phyloP scores from a whole-genome alignment of 2,113 vertebrate species.

The Sapayoa aenigma region DNA sequence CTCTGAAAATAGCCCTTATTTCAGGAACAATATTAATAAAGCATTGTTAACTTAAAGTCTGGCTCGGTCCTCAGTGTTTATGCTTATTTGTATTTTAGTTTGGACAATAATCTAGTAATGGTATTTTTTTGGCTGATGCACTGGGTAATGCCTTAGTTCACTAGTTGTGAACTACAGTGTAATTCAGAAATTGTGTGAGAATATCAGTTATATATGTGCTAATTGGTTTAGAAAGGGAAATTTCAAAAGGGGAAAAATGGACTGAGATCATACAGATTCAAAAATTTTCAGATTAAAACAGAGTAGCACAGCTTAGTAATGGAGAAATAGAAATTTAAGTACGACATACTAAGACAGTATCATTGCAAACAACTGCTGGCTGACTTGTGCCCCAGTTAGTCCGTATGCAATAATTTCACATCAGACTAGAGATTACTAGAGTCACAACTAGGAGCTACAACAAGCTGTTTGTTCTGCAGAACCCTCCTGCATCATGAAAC shows the following conservation, averaged over 20 bases:
- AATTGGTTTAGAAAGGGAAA: background rate
- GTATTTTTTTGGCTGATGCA: background rate
- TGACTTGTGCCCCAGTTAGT: background rate
- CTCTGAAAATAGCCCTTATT: background rate
- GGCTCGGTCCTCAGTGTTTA: background rate
- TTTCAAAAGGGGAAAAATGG: accelerated
- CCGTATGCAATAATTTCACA: background rate
- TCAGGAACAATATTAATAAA: background rate
- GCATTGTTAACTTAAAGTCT: background rate
- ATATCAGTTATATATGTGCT: background rate
- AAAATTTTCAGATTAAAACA: background rate
- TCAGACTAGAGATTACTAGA: background rate
- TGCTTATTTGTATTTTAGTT: background rate
- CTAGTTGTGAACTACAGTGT: background rate
- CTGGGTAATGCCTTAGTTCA: background rate
- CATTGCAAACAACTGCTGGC: background rate
- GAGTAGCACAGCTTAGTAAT: background rate
- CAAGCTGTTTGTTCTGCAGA: background rate
- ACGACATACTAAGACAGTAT: background rate
- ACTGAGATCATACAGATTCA: background rate
- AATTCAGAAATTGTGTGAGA: background rate
- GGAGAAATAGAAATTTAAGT: background rate
- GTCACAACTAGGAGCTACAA: background rate
- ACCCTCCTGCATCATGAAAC: background rate
- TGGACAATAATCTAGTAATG: background rate